These are phyloP conservation scores for Crossaster papposus DNA, from an alignment of 53 echinoderm and acorn worm genomes.

Conservation along the genomic window DNA sequence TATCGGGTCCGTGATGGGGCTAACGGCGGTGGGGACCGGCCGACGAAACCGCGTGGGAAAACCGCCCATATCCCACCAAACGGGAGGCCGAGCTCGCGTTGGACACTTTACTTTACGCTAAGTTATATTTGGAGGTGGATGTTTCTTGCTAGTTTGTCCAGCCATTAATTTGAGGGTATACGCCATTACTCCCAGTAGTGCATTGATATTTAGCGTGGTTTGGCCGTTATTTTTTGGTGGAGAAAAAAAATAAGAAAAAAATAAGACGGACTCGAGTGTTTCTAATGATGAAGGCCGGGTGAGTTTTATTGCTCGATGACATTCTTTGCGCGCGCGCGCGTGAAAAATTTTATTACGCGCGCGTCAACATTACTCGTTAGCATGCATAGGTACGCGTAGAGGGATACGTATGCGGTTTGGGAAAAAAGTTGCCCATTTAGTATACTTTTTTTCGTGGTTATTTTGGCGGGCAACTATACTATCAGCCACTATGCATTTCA, in stretches of 20 bases:
- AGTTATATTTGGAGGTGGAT: neutral
- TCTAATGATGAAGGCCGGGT: neutral
- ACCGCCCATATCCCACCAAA: conserved; percentile 34
- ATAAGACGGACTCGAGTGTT: neutral
- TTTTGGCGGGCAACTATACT: no score
- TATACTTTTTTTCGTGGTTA: no score
- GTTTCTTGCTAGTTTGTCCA: neutral
- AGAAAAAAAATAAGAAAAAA: neutral
- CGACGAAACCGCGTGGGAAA: conserved; percentile 25
- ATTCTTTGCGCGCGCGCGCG: conserved; percentile 6
- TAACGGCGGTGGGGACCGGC: conserved; percentile 22
- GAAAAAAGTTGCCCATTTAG: no score
- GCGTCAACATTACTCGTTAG: neutral
- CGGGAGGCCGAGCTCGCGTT: neutral
- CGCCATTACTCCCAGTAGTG: neutral
- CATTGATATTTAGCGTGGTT: neutral
- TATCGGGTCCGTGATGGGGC: conserved; percentile 31
- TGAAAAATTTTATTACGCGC: neutral
- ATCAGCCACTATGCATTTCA: no score
- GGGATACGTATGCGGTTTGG: neutral
- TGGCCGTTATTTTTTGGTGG: neutral
- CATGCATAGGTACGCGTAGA: neutral
- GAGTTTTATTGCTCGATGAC: neutral
- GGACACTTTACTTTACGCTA: neutral
- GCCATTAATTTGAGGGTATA: neutral